Evolutionary conservation across 2,113 vertebrate genomes (phyloP).

Genomic region (Rostratula benghalensis): DNA sequence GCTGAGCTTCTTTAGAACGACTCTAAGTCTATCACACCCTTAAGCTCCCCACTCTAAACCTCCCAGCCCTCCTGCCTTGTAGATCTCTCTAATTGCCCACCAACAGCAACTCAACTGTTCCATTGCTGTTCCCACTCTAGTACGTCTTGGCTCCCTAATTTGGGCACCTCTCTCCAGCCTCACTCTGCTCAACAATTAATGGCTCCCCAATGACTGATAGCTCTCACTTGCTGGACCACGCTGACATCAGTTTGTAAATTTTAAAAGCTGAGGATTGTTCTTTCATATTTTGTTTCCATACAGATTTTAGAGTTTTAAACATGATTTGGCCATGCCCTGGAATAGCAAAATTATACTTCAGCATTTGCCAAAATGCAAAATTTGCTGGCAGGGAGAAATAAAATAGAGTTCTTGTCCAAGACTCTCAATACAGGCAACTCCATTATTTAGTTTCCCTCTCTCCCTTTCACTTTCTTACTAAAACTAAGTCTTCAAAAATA

Average conservation of each 20-base stretch:
- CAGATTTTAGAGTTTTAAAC: background rate
- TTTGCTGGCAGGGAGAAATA: background rate
- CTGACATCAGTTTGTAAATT: background rate
- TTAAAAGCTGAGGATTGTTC: background rate
- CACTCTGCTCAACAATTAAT: background rate
- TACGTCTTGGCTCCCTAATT: background rate
- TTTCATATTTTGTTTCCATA: background rate
- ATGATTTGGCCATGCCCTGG: background rate
- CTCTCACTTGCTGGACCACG: background rate
- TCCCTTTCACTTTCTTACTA: background rate
- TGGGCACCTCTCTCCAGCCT: background rate
- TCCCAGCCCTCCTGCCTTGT: background rate
- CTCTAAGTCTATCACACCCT: accelerated
- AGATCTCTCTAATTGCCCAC: background rate
- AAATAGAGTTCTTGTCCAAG: background rate
- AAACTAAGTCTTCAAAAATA: background rate
- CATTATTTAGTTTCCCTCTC: background rate
- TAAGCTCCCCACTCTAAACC: background rate
- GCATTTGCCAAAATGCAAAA: background rate
- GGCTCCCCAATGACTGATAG: background rate
- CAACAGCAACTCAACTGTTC: background rate
- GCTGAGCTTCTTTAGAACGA: background rate
- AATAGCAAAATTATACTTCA: background rate
- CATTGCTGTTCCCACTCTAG: background rate
- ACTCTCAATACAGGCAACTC: background rate